Percentiles rank a stretch among this genome's conserved stretches.
Conservation (phyloP, 30 jellyfish, hydroid and myxozoan genomes). For the Morbakka virulenta region DNA sequence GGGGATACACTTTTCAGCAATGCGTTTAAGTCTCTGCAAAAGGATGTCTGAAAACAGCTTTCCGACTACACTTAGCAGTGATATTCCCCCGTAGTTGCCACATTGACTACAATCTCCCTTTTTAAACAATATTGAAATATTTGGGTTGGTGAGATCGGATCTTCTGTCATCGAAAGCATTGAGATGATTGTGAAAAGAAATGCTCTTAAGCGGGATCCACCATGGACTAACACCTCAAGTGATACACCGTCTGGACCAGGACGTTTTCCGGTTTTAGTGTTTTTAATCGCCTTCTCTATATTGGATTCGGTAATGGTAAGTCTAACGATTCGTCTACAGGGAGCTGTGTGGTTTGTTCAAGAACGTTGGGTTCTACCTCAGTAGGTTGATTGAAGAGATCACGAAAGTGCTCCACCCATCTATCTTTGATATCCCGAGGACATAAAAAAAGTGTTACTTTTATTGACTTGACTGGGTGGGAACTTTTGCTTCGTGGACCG, state of each 20-base stretch:
- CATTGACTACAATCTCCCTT: too few species aligned
- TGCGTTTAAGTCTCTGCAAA: too few species aligned
- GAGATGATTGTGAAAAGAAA: too few species aligned
- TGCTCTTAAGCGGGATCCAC: too few species aligned
- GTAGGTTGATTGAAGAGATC: background rate
- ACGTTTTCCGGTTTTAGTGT: background rate
- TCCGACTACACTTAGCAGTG: too few species aligned
- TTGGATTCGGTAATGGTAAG: background rate
- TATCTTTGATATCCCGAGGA: background rate
- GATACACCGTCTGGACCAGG: slow-evolving; percentile 8
- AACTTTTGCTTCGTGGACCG: background rate
- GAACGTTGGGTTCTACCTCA: background rate
- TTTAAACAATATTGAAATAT: too few species aligned
- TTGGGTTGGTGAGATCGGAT: too few species aligned
- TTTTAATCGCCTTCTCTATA: background rate
- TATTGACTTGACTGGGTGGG: background rate
- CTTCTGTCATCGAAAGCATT: too few species aligned
- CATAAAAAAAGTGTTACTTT: background rate
- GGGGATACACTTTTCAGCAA: too few species aligned
- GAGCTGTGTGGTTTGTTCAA: background rate
- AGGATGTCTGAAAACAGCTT: too few species aligned
- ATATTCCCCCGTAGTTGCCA: too few species aligned
- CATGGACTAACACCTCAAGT: background rate
- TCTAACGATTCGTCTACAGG: background rate
- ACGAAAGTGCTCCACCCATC: slow-evolving; percentile 1